Base-by-base conservation (phyloP, 1,140 invertebrate species). In the Caenorhabditis tropicalis region DNA sequence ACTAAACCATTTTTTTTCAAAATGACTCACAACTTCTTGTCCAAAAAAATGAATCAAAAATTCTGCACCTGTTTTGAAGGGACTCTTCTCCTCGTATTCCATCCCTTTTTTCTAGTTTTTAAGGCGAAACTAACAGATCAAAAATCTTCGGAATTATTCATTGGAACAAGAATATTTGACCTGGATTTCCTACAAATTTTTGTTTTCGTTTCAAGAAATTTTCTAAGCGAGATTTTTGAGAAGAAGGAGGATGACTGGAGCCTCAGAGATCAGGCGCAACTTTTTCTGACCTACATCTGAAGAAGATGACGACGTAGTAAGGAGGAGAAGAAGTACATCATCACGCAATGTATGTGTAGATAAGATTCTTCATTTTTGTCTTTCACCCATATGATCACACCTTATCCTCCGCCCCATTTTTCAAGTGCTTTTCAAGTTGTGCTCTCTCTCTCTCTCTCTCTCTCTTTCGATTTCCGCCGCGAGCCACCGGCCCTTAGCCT, bases 381-480 rank as follows among this genome's bases (percentile, higher is more conserved):
- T 19, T 6, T 27, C 21, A 2, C 16, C 58, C 58, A 65, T 16
- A 65, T 65, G 58, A 65, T 31, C 58, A 65, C 15, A 33, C 58
- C 12, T 21, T 12, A 16, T 5, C 58, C 58, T 19, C 21, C 31
- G 29, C 31, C 15, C 21, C 31, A 2, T 3, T 16, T 65, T 65
- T 65, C 58, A 65, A 65, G 58, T 65, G 58, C 58, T 65, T 65
- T 65, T 65, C 58, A 65, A 65, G 58, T 65, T 65, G 58, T 65
- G 58, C 58, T 65, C 58, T 21, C 53, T n/a, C 19, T 21, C 9
- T 10, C 21, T 15, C 53, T 24, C n/a, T n/a, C n/a, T n/a, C n/a
- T n/a, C n/a, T n/a, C n/a, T n/a, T n/a, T n/a, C n/a, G n/a, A n/a
- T n/a, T n/a, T n/a, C n/a, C n/a, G n/a, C n/a, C n/a, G n/a, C n/a